A percentile compares a stretch with the other conserved stretches of the same genome.
phyloP scores from a whole-genome alignment of 2,888 invertebrate genomes.

The Ecliptopera silaceata region DNA sequence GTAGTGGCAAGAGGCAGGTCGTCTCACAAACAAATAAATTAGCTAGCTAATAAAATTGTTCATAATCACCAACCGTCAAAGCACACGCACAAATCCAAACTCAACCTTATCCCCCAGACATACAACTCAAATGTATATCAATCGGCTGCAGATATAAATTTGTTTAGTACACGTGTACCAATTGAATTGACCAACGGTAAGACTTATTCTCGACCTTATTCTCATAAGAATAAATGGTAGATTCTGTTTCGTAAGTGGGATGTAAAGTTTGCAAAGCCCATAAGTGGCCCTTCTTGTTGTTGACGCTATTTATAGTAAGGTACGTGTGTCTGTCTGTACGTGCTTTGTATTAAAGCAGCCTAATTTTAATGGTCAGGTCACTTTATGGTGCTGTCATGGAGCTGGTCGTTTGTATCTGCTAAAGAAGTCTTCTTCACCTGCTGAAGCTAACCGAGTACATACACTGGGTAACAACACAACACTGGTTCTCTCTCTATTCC shows the following conservation, averaged over 20 bases:
- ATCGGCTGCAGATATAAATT: constrained; percentile 11
- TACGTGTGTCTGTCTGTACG: constrained; percentile 33
- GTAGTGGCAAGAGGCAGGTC: constrained; percentile 40
- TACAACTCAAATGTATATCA: not conserved
- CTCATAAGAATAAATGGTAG: not conserved
- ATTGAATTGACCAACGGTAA: constrained; percentile 2
- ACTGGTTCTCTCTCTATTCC: no score
- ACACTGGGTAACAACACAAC: no score
- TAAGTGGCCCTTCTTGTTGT: constrained; percentile 56
- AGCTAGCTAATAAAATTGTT: constrained; percentile 55
- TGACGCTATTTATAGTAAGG: constrained; percentile 51
- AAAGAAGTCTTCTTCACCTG: no score
- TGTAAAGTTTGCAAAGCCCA: constrained; percentile 41
- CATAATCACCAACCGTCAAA: constrained; percentile 40
- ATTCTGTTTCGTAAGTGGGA: constrained; percentile 6
- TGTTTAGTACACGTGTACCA: constrained; percentile 28
- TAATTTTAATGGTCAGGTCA: constrained; percentile 8
- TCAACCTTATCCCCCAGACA: constrained; percentile 10
- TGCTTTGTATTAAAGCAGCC: constrained; percentile 18
- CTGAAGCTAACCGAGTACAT: no score
- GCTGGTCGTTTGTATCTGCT: not conserved
- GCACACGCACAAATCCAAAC: not conserved
- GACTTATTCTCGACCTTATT: constrained; percentile 24
- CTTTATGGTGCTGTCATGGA: not conserved
- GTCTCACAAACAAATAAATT: constrained; percentile 62